Conservation (phyloP, 2,888 invertebrate genomes). For the Drosophila tanythrix region DNA sequence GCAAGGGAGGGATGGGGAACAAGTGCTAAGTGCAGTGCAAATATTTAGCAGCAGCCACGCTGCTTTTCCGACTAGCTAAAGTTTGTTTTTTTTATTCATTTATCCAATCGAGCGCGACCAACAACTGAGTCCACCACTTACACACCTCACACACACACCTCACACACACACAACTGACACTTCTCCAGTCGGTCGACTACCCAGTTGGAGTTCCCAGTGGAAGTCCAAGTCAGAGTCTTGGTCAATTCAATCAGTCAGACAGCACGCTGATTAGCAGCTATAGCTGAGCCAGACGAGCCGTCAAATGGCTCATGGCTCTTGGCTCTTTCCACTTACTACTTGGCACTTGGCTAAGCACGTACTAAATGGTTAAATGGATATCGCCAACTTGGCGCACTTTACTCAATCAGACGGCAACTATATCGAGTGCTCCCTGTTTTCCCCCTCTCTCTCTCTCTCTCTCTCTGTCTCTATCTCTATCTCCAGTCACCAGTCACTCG, state of each 20-base stretch:
- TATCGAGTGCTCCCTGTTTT: conserved; percentile 9
- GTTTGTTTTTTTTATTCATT: conserved; percentile 72
- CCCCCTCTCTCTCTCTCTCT: background rate
- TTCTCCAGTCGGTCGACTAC: background rate
- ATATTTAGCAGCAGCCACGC: conserved; percentile 69
- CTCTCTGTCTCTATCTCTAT: background rate
- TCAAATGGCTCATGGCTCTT: conserved; percentile 16
- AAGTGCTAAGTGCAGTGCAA: conserved; percentile 79
- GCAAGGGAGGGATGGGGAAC: background rate
- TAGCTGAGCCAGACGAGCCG: conserved; percentile 18
- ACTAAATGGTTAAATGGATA: conserved; percentile 60
- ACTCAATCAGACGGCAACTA: conserved; percentile 60
- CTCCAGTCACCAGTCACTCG: conserved; percentile 35
- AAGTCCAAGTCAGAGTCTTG: conserved; percentile 18
- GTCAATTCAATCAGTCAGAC: conserved; percentile 80
- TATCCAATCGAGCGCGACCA: conserved; percentile 73
- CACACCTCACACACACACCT: conserved; percentile 8
- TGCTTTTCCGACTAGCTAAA: conserved; percentile 50
- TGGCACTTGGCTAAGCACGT: conserved; percentile 56
- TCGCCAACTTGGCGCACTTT: conserved; percentile 66
- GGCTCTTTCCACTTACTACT: background rate
- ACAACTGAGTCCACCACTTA: conserved; percentile 28
- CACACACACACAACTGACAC: background rate
- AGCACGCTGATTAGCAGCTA: conserved; percentile 75
- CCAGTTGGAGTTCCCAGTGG: background rate